Base-by-base conservation (phyloP, 2,888 invertebrate species). In the Salpingus planirostris region DNA sequence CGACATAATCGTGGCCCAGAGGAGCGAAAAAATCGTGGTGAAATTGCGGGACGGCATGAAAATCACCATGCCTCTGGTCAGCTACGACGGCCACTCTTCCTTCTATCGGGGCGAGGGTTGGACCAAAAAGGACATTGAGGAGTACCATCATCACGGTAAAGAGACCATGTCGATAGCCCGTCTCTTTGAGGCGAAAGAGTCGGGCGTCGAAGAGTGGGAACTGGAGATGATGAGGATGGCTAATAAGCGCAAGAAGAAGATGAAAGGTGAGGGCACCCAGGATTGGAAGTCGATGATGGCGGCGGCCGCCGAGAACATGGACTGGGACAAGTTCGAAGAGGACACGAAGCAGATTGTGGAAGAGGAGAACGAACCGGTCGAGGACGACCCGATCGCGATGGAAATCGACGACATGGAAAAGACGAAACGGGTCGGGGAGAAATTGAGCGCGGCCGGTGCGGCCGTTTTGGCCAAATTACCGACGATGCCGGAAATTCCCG, bases 21-120 rank as follows among this genome's bases (percentile, higher is more conserved):
- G 81, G 55, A 76, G 76, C 31, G 82, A 83, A 53, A 80, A 78
- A 33, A 77, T 84, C 42, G 64, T 83, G 3, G 70, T 85, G 8
- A 74, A 78, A 61, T 67, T 79, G 47, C 76, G 74, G 54, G 76
- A 80, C 49, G 81, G 80, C 1, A 73, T 74, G 28, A 80, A 76
- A 62, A 74, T 84, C 7, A 77, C 80, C 2, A 71, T 84, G 57
- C 80, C 80, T 1, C 30, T 62, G 10, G 49, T 54, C 3, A 46
- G 49, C 4, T 64, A 59, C 43, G 59, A 61, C 34, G 64, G 60
- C 3, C 34, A 37, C 4, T 49, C 55, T 3, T 54, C 76, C 33
- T 70, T 84, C 40, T 80, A 69, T 54, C 77, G 82, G 51, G 84
- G 84, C 1, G 76, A 80, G 52, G 85, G 85, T n/a, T 76, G 78